Conservation (phyloP, 2,797 vertebrate species). For the Argyrosomus regius region DNA sequence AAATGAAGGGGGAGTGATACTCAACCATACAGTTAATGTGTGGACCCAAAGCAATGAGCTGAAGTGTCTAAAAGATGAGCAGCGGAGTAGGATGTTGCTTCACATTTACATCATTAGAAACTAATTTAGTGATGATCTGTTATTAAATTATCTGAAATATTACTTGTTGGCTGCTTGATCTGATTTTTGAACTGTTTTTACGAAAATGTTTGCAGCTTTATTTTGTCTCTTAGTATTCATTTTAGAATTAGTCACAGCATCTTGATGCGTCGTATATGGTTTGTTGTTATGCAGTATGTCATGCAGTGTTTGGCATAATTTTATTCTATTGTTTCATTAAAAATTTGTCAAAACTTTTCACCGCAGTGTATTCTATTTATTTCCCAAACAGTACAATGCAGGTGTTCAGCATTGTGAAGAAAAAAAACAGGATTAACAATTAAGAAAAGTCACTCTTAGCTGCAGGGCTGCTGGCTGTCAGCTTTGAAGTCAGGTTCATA, state of each 20-base stretch:
- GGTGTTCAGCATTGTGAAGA: slow-evolving; percentile 28
- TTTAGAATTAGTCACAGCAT: not conserved
- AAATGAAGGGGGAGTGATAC: not conserved
- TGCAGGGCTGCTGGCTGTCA: slow-evolving; percentile 29
- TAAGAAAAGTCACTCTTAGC: slow-evolving; percentile 36
- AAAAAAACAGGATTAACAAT: slow-evolving; percentile 45
- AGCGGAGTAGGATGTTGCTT: not conserved
- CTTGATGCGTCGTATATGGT: not conserved
- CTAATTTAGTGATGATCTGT: too few species aligned
- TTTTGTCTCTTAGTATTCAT: not conserved
- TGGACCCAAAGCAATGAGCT: not conserved
- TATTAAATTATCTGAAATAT: not conserved
- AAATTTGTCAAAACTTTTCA: slow-evolving; percentile 19
- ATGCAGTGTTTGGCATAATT: not conserved
- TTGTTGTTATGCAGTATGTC: not conserved
- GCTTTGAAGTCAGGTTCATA: slow-evolving; percentile 52
- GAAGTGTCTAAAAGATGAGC: not conserved
- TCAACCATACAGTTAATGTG: not conserved
- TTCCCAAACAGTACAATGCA: slow-evolving; percentile 19
- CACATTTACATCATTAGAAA: not conserved
- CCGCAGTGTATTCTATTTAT: slow-evolving; percentile 11
- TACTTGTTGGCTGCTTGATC: not conserved
- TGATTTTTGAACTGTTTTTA: not conserved
- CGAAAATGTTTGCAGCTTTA: not conserved
- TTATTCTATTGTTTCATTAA: not conserved